Base-by-base conservation (phyloP, 2,888 invertebrate species). In the Papilio gigon region DNA sequence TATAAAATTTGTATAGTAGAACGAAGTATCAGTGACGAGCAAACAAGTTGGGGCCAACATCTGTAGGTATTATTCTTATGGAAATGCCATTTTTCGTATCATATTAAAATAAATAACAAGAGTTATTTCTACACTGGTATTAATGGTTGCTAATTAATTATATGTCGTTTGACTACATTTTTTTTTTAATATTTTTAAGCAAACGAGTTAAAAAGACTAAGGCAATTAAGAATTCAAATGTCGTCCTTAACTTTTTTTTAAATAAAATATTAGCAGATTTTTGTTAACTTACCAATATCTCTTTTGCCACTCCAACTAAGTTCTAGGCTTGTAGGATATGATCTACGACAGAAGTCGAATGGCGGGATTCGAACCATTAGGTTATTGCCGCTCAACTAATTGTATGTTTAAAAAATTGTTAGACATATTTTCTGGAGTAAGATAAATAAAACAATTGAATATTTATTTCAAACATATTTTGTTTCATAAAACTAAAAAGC, bases 41-140 rank as follows among this genome's bases (percentile, higher is more conserved):
- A 56, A 65, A 65, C 65, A 3, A 65, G 56, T 65, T 56, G 40
- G 40, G 27, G 53, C 56, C 56, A 27, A 27, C 56, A 1, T 40
- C 27, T 22, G 6, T 62, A 8, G 30, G 17, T 56, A 30, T 53
- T 27, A 53, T 56, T 30, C 50, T 53, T 17, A 1, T n/a, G n/a
- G 53, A 56, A 30, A 30, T 9, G 4, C n/a, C 30, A 30, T 56
- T 30, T 30, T 30, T 56, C 30, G 4, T 37, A 37, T 27, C 4
- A n/a, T n/a, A 56, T 56, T 30, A 30, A 56, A 56, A 56, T 56
- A 30, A 56, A 4, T 56, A 56, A 56, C 17, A 56, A 30, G n/a
- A 56, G 11, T 3, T 56, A 17, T 30, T n/a, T 22, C 11, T n/a
- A 56, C 8, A 30, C n/a, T 8, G 8, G 17, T 30, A n/a, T 56